A percentile compares a stretch with the other conserved stretches of the same genome.
These are phyloP conservation scores for Drosophila bocqueti DNA, from an alignment of 1,140 invertebrate genomes.

Conservation along the genomic window DNA sequence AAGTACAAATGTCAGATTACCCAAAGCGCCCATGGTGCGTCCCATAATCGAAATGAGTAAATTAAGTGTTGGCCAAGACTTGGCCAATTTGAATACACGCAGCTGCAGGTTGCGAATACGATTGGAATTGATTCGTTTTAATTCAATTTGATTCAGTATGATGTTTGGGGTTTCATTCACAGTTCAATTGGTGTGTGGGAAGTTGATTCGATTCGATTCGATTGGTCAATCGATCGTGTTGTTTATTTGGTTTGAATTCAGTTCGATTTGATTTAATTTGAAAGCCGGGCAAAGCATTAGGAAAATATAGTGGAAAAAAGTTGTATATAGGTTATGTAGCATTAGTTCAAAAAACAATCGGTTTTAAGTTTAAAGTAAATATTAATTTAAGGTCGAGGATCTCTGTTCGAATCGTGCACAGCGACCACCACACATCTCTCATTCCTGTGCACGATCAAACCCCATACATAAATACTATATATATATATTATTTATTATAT, in stretches of 20 bases:
- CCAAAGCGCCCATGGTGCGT: conserved; percentile 97
- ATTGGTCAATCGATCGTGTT: conserved; percentile 27
- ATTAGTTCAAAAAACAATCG: conserved; percentile 54
- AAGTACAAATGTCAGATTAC: conserved; percentile 97
- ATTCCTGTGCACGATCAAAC: conserved; percentile 52
- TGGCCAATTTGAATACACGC: conserved; percentile 98
- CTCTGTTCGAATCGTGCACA: conserved; percentile 38
- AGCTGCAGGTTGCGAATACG: conserved; percentile 88
- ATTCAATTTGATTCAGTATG: conserved; percentile 21
- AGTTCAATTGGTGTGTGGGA: conserved; percentile 34
- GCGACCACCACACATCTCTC: conserved; percentile 16
- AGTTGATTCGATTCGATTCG: conserved; percentile 19
- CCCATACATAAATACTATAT: conserved; percentile 15
- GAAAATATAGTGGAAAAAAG: conserved; percentile 68
- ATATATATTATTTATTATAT: conserved; percentile 9
- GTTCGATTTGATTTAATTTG: conserved; percentile 43
- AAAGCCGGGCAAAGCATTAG: conserved; percentile 84
- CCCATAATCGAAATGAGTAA: conserved; percentile 99
- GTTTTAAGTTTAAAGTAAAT: conserved; percentile 12
- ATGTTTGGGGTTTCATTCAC: conserved; percentile 30
- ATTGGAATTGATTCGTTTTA: conserved; percentile 31
- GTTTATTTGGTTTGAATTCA: conserved; percentile 23
- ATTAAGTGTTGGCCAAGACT: conserved; percentile 99
- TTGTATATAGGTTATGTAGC: conserved; percentile 53
- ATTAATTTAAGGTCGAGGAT: conserved; percentile 8